Evolutionary conservation across 2,888 invertebrate genomes (phyloP).

Genomic region (Acrobasis suavella): DNA sequence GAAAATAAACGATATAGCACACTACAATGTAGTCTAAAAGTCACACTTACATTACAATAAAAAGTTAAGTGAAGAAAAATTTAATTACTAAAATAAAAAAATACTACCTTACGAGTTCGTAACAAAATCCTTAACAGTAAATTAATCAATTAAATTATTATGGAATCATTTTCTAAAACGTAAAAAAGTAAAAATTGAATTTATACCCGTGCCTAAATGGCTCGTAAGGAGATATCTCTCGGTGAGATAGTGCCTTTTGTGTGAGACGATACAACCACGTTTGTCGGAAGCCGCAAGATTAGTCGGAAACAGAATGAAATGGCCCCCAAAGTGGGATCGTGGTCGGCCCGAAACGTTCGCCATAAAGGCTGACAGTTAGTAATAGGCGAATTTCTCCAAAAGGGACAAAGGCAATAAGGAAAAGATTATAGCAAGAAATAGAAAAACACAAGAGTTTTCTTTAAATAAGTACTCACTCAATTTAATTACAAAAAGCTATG

Average conservation of each 20-base stretch:
- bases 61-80: too few species aligned
- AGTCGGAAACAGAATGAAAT: slow-evolving; percentile 23
- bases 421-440: neutral
- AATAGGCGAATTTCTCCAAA: slow-evolving; percentile 15
- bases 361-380: slow-evolving; percentile 16
- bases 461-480: neutral
- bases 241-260: slow-evolving; percentile 16
- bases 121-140: too few species aligned
- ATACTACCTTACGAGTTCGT: too few species aligned
- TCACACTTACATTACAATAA: too few species aligned
- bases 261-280: slow-evolving; percentile 17
- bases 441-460: neutral
- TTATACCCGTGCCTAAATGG: neutral
- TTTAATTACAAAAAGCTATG: neutral
- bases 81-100: too few species aligned
- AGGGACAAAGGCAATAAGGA: slow-evolving; percentile 9
- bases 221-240: slow-evolving; percentile 2
- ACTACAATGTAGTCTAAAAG: too few species aligned
- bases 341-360: slow-evolving; percentile 13
- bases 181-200: too few species aligned
- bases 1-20: too few species aligned
- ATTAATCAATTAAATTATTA: too few species aligned
- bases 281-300: slow-evolving; percentile 22
- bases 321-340: slow-evolving; percentile 13
- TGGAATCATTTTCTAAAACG: too few species aligned